Percentiles rank a stretch among this genome's conserved stretches.
Evolutionary conservation across 2,888 invertebrate genomes (phyloP).

Genomic region (Cephus pygmeus): DNA sequence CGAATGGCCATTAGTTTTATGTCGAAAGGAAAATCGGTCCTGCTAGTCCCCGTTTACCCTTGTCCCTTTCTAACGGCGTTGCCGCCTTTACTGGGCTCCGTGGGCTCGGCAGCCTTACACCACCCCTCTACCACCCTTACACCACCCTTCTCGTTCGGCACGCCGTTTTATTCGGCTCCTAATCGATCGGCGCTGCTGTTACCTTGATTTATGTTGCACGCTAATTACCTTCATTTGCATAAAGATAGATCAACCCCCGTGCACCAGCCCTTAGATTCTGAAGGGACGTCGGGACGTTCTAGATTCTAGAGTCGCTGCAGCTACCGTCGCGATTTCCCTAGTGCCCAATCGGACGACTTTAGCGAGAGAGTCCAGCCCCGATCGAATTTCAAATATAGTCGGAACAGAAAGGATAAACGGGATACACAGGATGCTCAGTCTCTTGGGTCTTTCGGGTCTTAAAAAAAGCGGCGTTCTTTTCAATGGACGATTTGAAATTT

Average conservation of each 20-base stretch:
- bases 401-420: too few relatives aligned
- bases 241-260: constrained; percentile 53
- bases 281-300: neutral
- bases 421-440: too few relatives aligned
- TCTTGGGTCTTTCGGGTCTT: too few relatives aligned
- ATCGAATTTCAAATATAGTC: too few relatives aligned
- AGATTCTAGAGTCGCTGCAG: too few relatives aligned
- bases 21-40: constrained; percentile 53
- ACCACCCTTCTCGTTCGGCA: constrained; percentile 1
- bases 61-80: constrained; percentile 8
- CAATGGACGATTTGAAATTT: too few relatives aligned
- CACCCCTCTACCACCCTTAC: neutral
- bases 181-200: constrained; percentile 41
- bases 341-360: too few relatives aligned
- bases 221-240: constrained; percentile 64
- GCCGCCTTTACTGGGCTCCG: constrained; percentile 18
- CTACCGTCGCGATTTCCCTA: too few relatives aligned
- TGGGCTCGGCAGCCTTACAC: constrained; percentile 9
- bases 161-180: neutral
- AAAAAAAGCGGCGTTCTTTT: too few relatives aligned
- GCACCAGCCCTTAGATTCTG: constrained; percentile 45
- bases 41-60: constrained; percentile 25
- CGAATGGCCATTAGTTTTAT: constrained; percentile 63
- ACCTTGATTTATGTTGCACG: constrained; percentile 60
- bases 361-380: too few relatives aligned